Evolutionary conservation across 2,113 vertebrate genomes (phyloP).

Genomic region (Opisthocomus hoazin): DNA sequence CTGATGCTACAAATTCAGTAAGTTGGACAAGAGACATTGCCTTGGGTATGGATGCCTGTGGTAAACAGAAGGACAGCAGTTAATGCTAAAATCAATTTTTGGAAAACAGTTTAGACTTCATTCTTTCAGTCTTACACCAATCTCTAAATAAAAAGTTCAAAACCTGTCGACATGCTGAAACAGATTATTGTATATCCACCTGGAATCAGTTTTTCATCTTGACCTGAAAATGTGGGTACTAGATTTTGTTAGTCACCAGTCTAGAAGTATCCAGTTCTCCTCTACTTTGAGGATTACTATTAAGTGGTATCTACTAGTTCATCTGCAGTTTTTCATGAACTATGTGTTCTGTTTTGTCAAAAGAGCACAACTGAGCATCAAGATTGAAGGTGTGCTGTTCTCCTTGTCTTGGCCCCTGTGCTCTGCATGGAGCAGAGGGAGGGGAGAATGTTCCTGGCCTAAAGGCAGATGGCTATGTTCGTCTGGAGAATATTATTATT

Average conservation of each 20-base stretch:
- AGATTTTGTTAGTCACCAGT: neutral
- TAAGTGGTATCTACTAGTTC: neutral
- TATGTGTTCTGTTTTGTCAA: neutral
- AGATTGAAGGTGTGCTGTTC: neutral
- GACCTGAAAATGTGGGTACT: accelerated
- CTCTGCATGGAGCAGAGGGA: neutral
- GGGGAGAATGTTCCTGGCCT: neutral
- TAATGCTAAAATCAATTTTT: neutral
- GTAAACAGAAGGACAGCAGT: neutral
- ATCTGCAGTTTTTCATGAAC: neutral
- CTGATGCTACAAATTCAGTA: neutral
- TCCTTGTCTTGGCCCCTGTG: neutral
- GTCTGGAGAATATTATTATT: neutral
- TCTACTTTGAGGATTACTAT: neutral
- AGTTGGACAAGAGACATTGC: neutral
- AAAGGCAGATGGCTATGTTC: neutral
- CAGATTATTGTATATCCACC: neutral
- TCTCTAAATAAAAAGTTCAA: neutral
- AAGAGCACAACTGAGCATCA: neutral
- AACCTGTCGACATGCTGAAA: neutral
- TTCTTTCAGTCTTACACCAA: neutral
- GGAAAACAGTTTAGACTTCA: neutral
- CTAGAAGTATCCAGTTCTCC: neutral
- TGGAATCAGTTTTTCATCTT: neutral
- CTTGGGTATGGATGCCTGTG: neutral